Conservation (phyloP, 2,113 vertebrate genomes). For the Onychorhynchus coronatus region DNA sequence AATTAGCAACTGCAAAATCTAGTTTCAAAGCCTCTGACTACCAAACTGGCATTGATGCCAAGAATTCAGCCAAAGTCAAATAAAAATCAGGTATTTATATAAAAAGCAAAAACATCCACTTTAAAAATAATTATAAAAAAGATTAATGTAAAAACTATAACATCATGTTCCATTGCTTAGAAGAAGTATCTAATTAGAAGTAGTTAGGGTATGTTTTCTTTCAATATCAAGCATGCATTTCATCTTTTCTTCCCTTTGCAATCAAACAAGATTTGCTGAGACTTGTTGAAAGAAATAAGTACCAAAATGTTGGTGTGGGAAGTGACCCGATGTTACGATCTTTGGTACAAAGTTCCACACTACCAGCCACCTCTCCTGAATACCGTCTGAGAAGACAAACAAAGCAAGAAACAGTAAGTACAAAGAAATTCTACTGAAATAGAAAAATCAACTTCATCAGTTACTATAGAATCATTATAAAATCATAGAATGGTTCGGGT, state of each 20-base stretch:
- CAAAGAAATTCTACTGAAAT: background rate
- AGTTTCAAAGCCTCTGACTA: constrained; percentile 14
- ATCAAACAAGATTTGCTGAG: background rate
- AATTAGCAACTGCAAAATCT: constrained; percentile 86
- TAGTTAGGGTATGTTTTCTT: background rate
- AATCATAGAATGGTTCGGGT: too few relatives aligned
- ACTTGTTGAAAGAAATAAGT: background rate
- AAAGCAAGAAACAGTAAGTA: background rate
- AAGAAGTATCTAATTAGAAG: background rate
- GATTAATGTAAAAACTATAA: background rate
- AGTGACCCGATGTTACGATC: background rate
- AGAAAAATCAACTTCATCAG: background rate
- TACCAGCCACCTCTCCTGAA: background rate
- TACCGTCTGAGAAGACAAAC: background rate
- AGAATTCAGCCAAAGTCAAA: background rate
- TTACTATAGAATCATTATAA: background rate
- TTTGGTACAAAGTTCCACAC: background rate
- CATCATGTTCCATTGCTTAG: background rate
- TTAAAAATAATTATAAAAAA: background rate
- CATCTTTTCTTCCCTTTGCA: background rate
- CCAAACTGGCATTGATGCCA: background rate
- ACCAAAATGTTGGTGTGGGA: background rate
- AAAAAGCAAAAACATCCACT: background rate
- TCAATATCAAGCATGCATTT: background rate
- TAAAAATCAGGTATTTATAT: background rate